A percentile compares a stretch with the other conserved stretches of the same genome.
Conservation (phyloP, 2,113 vertebrate genomes). For the Ranitomeya imitator region DNA sequence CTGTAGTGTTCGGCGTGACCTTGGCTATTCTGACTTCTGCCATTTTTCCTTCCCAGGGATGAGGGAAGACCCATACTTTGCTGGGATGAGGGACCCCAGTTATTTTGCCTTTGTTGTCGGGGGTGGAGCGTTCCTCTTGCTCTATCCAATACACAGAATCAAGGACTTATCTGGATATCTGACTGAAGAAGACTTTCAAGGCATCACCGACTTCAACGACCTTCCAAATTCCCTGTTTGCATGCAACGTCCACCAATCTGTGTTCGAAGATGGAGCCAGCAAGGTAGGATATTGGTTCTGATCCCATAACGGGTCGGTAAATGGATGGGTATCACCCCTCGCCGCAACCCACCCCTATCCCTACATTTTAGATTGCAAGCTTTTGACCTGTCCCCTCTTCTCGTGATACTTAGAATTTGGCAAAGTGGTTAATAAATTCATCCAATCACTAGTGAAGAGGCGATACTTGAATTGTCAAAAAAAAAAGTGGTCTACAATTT, state of each 20-base stretch:
- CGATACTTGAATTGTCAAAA: too few relatives aligned
- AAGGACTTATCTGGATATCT: conserved; percentile 68
- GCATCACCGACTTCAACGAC: conserved; percentile 86
- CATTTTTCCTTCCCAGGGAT: conserved; percentile 69
- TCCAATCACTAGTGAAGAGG: too few relatives aligned
- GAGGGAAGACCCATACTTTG: conserved; percentile 81
- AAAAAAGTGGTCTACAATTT: too few relatives aligned
- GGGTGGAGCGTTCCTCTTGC: conserved; percentile 75
- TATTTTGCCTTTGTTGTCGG: conserved; percentile 68
- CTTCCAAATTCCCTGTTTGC: conserved; percentile 84
- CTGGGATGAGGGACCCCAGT: conserved; percentile 71
- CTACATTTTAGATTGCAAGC: not conserved
- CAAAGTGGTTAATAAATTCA: not conserved
- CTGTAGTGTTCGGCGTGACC: not conserved
- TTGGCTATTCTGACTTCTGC: not conserved
- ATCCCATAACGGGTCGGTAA: not conserved
- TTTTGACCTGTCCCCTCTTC: not conserved
- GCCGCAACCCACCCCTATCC: not conserved
- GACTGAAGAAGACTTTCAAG: conserved; percentile 77
- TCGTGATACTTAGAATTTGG: not conserved
- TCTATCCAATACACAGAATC: conserved; percentile 73
- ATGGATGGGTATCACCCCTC: not conserved
- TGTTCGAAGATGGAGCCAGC: conserved; percentile 81
- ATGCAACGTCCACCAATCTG: conserved; percentile 85
- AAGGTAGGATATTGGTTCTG: conserved; percentile 72